Base-by-base conservation (phyloP, 2,113 vertebrate species). In the Megaceryle torquata region DNA sequence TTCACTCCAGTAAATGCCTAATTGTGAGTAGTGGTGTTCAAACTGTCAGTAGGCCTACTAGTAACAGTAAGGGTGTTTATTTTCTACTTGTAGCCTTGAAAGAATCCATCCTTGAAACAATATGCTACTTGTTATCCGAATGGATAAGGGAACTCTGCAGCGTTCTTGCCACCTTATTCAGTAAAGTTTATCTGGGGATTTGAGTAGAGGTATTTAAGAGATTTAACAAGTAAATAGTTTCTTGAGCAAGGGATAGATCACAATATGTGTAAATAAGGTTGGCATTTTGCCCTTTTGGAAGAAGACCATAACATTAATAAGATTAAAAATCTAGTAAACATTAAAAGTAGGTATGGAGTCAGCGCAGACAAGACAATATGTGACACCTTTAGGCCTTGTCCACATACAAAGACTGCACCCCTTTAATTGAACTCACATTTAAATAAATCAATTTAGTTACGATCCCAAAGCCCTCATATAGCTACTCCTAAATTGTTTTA, bases 361-460 rank as follows among this genome's bases (percentile, higher is more conserved):
- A 41, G 57, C 37, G 57, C 22, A 91, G 68, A 44, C 51, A 81
- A 86, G 48, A 67, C 16, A 56, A 11, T 50, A 3, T 64, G 56
- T 78, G 64, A 71, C 65, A 79, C 43, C 26, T 89, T 79, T 46
- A 88, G 77, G 56, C 48, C 39, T 59, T 77, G 15, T 72, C 20
- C 81, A 46, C 10, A 18, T 14, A 56, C 10, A 78, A 94, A 93
- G 64, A 26, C 26, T 69, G n/a, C 41, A 87, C 29, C 48, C 3
- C 1, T 50, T 89, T 69, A 80, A 65, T 13, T 61, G 71, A 94
- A 88, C 4, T 90, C 39, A 18, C 33, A 60, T 88, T 95, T 88
- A 93, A 83, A 93, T 94, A 67, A 78, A 93, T 88, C 31, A 67
- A 70, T 92, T 83, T 60, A 71, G 25, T 54, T 78, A 67, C 44